A percentile compares a stretch with the other conserved stretches of the same genome.
Evolutionary conservation across 2,113 vertebrate species (phyloP).

Genomic region (Leiothrix lutea): DNA sequence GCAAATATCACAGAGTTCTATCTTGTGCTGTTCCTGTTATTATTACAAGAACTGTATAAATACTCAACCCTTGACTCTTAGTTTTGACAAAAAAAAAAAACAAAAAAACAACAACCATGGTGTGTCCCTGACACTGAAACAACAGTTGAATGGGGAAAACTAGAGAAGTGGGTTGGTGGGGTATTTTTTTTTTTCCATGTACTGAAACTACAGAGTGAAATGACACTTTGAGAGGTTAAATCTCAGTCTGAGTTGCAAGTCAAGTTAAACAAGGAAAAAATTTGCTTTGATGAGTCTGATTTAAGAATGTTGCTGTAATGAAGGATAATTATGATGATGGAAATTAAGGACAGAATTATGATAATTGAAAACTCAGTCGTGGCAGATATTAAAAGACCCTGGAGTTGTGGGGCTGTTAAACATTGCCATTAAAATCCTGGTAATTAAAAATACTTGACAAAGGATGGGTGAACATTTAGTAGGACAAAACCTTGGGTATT

Average conservation of each 20-base stretch:
- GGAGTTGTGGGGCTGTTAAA: conserved; percentile 56
- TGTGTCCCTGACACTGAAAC: too few species aligned
- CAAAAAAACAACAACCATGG: too few species aligned
- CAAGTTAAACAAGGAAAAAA: conserved; percentile 43
- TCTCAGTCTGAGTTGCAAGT: conserved; percentile 39
- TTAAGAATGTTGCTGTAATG: conserved; percentile 68
- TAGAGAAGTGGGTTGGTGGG: neutral
- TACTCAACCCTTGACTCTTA: neutral
- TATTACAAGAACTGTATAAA: neutral
- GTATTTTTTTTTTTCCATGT: neutral
- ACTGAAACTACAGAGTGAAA: neutral
- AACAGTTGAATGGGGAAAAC: neutral
- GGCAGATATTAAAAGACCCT: conserved; percentile 68
- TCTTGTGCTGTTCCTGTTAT: neutral
- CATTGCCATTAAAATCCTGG: conserved; percentile 56
- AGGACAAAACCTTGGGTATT: conserved; percentile 16
- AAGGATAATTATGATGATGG: conserved; percentile 69
- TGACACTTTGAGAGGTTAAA: neutral
- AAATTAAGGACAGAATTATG: conserved; percentile 70
- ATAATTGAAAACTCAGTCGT: conserved; percentile 69
- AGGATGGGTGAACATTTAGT: neutral
- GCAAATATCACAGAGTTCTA: neutral
- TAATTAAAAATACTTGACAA: conserved; percentile 64
- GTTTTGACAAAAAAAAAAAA: neutral
- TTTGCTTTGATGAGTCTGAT: conserved; percentile 66